Evolutionary conservation across 92 coral and sea anemone species (phyloP), one percentile per base, ranked within the genome.

Genomic region (Zoanthus sansibaricus): DNA sequence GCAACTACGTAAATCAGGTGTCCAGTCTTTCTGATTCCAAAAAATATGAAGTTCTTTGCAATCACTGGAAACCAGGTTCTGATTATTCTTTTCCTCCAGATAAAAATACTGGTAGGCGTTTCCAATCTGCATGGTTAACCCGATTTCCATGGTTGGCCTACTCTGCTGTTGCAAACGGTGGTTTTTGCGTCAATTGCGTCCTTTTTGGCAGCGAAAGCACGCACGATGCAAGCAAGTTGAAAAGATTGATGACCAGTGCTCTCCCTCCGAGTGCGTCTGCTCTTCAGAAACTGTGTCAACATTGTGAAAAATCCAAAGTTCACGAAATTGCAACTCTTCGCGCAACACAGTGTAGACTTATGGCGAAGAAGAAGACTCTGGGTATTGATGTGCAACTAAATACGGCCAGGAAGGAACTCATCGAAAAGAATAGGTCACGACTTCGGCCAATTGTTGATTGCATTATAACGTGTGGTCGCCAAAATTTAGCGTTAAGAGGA

Each of bases 91-190:
- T 87, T 71, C 87, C 90, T 32, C 86, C 61, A 61, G 62, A 78
- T 32, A 21, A 44, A 17, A 79, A 48, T 10, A 21, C 86, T 52
- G 82, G 87, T 15, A 87, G 90, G 72, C 78, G 78, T 66, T 87
- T 87, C 71, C 90, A 77, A 67, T 80, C 62, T 78, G 46, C 70
- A 46, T 66, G 85, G 85, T 46, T 87, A 9, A 18, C 77, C 30
- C 78, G 74, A 18, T 80, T 79, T 59, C 87, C 86, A 69, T 87
- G 86, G 90, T 80, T 87, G 87, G 90, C 77, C 42, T 87, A 87
- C 58, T 87, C 90, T 79, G 82, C 90, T 54, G 86, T 46, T 0
- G 80, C 71, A 20, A 79, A 87, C 56, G 87, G 87, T 71, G 87
- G 80, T 49, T 88, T 88, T 37, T 88, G 87, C 47, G 73, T 82